Evolutionary conservation across 2,113 vertebrate genomes (phyloP), one percentile per base, ranked within the genome.

Genomic region (Varanus salvator): DNA sequence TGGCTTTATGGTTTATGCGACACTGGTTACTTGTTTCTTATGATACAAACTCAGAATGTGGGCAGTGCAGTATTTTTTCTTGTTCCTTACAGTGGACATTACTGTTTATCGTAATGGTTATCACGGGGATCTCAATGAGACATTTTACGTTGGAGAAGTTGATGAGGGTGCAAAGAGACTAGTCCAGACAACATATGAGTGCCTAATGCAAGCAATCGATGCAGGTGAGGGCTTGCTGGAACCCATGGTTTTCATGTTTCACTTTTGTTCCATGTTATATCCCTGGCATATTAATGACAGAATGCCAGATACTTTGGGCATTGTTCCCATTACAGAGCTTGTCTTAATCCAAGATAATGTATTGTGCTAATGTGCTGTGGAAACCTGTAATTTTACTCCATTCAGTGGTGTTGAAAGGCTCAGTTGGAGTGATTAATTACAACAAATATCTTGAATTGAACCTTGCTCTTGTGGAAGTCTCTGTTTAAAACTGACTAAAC

Each of bases 201-300:
- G 99, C 97, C 98, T 99, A 95, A 99, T 99, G 99, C 99, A 99
- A 97, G 98, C 99, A 93, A 99, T 99, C 0, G 99, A 99, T 88
- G 98, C 98, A 94, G 99, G 99, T 99, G 96, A 95, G 96, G 17
- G 7, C 34, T 52, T 78, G 3, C 31, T 34, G 5, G 27, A 76
- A 19, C 57, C 69, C 78, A 34, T 21, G 50, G 50, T 8, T 75
- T 0, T 9, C 29, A 17, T 0, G 0, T 19, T 0, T 48, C 27
- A 81, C 88, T 85, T 66, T 0, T 6, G 90, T 77, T 78, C 92
- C n/a, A 54, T 60, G 6, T 0, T 0, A 0, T 8, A 52, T 54
- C 6, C 57, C 66, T 82, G 78, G 31, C 3, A 71, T 60, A 27
- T 31, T 38, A 66, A 3, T 17, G 72, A 93, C 9, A 57, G 11